Evolutionary conservation across 2,113 vertebrate genomes (phyloP).

Genomic region (Dendrocopos noguchii): DNA sequence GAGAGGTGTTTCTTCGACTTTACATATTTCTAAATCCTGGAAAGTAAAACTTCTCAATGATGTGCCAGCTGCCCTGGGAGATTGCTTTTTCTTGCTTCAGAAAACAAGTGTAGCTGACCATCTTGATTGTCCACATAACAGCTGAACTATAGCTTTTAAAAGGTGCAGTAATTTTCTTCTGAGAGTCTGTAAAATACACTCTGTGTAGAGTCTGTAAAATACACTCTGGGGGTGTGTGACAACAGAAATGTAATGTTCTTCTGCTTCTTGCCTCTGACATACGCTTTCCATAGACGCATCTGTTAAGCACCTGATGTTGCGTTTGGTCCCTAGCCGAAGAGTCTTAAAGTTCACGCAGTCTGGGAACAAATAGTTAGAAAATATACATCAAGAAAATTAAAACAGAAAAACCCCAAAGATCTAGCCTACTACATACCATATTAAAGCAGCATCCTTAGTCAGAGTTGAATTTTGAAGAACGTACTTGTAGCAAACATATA

Average conservation of each 20-base stretch:
- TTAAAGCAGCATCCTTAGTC: fast-evolving
- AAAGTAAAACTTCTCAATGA: neutral
- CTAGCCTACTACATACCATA: neutral
- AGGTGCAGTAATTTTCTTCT: neutral
- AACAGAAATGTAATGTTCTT: neutral
- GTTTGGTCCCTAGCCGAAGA: neutral
- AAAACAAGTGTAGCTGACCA: neutral
- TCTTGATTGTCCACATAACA: neutral
- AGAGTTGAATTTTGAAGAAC: neutral
- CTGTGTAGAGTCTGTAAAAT: neutral
- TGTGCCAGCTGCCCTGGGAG: neutral
- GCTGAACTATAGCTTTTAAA: neutral
- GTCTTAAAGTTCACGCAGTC: neutral
- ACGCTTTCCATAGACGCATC: neutral
- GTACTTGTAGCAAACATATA: fast-evolving
- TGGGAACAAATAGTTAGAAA: neutral
- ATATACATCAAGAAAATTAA: neutral
- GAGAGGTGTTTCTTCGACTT: neutral
- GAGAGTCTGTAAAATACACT: neutral
- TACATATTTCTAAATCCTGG: neutral
- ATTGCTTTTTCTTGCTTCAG: neutral
- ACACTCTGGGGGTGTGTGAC: neutral
- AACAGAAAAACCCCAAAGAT: neutral
- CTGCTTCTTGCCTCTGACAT: neutral
- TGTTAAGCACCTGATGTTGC: neutral